Evolutionary conservation across 2,888 invertebrate species (phyloP), one percentile per base, ranked within the genome.

Genomic region (Drosophila formosana): DNA sequence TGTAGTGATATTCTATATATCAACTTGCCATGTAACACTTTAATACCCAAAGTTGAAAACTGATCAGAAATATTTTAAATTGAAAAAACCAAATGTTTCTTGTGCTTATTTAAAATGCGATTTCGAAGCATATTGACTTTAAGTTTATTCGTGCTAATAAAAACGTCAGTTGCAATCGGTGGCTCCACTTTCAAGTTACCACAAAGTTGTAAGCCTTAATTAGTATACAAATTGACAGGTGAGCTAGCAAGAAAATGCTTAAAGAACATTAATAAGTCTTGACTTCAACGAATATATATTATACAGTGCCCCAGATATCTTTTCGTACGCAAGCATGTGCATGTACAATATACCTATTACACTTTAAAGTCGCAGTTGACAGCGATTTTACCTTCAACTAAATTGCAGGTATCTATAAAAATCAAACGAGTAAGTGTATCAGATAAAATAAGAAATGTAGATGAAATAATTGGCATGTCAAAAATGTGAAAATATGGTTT

Each of bases 131-230:
- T 25, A 34, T 39, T 26, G 28, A 32, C 45, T 45, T 8, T 18
- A 4, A 25, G 9, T 3, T 26, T n/a, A 25, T 32, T n/a, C 18
- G 23, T 32, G 43, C 49, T 13, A 23, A 49, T 50, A 32, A 30
- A 60, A 50, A 60, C 60, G 41, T 25, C 50, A 50, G 23, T 25
- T 13, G 25, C 11, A 26, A 34, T 8, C n/a, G 13, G 28, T n/a
- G 4, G 9, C 13, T 53, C 13, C 34, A 13, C 46, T 28, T 34
- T 32, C 11, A 37, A 37, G 26, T 47, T 43, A 23, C 30, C 8
- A 55, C 28, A 55, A 51, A 51, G 23, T 30, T 34, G 39, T 26
- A 23, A 25, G 30, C 8, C 30, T 30, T 32, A 60, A 60, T 60
- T 51, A 34, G 30, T 25, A 32, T 9, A 43, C n/a, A 13, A 58